Conservation (phyloP, 2,888 invertebrate genomes). For the Cryptocheilus praepositus region DNA sequence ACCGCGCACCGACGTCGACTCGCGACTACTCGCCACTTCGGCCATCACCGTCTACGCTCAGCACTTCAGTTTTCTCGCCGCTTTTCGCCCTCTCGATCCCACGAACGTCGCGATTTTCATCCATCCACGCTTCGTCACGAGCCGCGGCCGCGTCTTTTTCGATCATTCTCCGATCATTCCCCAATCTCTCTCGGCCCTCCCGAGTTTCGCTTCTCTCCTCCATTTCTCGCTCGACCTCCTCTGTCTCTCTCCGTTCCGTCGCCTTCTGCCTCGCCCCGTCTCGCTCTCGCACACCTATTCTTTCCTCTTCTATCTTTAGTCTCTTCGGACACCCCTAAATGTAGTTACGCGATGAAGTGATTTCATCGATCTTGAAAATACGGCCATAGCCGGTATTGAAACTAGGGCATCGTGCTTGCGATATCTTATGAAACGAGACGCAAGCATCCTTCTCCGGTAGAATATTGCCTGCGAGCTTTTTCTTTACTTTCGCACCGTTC, state of each 20-base stretch:
- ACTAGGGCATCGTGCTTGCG: too few species aligned
- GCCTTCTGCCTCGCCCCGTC: background rate
- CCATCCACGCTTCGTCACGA: too few species aligned
- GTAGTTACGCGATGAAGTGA: slow-evolving; percentile 14
- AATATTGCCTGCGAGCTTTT: too few species aligned
- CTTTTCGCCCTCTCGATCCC: background rate
- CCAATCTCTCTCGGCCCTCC: background rate
- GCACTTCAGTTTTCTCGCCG: slow-evolving; percentile 7
- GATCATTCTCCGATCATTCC: background rate
- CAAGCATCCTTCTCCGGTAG: too few species aligned
- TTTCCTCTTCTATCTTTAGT: slow-evolving; percentile 5
- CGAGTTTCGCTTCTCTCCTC: background rate
- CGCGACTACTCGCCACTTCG: background rate
- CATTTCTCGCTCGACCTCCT: background rate
- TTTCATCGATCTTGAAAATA: slow-evolving; percentile 10
- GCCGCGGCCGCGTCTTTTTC: too few species aligned
- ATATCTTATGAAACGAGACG: too few species aligned
- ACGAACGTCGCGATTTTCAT: slow-evolving; percentile 2
- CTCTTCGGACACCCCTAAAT: background rate
- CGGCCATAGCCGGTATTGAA: background rate
- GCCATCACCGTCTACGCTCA: background rate
- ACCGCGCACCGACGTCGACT: background rate
- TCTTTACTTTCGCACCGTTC: too few species aligned
- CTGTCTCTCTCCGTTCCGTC: background rate
- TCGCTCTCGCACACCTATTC: background rate